A percentile compares a stretch with the other conserved stretches of the same genome.
Evolutionary conservation across 2,797 vertebrate genomes (phyloP).

Genomic region (Rhinella marina): DNA sequence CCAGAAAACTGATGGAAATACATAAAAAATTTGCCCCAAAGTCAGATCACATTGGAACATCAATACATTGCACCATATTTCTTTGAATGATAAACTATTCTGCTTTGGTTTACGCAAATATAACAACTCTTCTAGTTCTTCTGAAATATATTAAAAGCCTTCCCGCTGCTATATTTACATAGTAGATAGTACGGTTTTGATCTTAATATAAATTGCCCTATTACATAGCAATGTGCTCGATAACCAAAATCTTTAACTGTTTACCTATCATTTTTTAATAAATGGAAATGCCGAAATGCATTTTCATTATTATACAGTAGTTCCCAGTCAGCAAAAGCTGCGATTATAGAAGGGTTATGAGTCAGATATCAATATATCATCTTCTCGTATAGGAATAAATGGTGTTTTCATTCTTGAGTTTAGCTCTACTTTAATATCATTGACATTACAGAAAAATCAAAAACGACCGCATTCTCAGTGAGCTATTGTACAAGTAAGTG

Average conservation of each 20-base stretch:
- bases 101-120: background rate
- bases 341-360: background rate
- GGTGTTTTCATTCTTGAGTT: slow-evolving; percentile 28
- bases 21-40: background rate
- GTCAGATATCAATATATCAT: slow-evolving; percentile 15
- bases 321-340: slow-evolving; percentile 5
- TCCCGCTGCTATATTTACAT: background rate
- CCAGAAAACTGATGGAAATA: background rate
- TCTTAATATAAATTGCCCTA: slow-evolving; percentile 5
- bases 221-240: slow-evolving; percentile 15
- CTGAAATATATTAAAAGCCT: background rate
- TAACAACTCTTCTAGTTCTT: background rate
- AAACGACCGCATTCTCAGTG: background rate
- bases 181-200: slow-evolving; percentile 8
- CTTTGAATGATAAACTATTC: background rate
- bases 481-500: slow-evolving; percentile 19
- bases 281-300: background rate
- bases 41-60: background rate
- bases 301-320: slow-evolving; percentile 22
- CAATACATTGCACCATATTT: background rate
- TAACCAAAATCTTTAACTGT: slow-evolving; percentile 20
- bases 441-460: slow-evolving; percentile 22
- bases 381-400: slow-evolving; percentile 19
- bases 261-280: slow-evolving; percentile 19
- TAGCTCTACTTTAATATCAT: slow-evolving; percentile 27